A percentile compares a stretch with the other conserved stretches of the same genome.
Conservation (phyloP, 1,140 invertebrate species). For the Philopotamus ludificatus region DNA sequence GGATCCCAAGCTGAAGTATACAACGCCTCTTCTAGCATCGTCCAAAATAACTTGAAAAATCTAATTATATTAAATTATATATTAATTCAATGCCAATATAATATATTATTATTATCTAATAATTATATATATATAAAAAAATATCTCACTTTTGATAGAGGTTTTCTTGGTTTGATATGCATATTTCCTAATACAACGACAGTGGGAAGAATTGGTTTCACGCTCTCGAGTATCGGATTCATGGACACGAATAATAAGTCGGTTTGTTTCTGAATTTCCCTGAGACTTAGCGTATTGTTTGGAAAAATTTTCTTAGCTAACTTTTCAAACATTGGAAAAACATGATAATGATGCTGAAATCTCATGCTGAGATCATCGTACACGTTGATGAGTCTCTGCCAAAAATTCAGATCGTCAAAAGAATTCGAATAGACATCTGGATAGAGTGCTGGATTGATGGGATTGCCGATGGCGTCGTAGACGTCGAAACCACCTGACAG, state of each 20-base stretch:
- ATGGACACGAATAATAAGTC: slow-evolving; percentile 45
- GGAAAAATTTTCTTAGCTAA: slow-evolving; percentile 43
- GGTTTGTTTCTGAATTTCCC: slow-evolving; percentile 40
- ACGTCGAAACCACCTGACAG: slow-evolving; percentile 34
- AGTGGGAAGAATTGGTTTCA: slow-evolving; percentile 39
- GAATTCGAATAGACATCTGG: slow-evolving; percentile 39
- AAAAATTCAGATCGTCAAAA: slow-evolving; percentile 38
- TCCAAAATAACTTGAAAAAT: too few relatives aligned
- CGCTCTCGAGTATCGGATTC: slow-evolving; percentile 42
- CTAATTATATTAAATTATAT: too few relatives aligned
- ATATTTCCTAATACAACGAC: slow-evolving; percentile 38
- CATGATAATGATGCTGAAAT: slow-evolving; percentile 14
- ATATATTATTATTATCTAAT: too few relatives aligned
- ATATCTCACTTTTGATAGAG: slow-evolving; percentile 42
- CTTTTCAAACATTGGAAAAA: slow-evolving; percentile 38
- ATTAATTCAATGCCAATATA: too few relatives aligned
- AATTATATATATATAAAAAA: too few relatives aligned
- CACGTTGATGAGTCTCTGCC: slow-evolving; percentile 43
- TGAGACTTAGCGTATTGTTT: slow-evolving; percentile 39
- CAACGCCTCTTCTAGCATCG: not conserved
- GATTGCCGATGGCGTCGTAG: slow-evolving; percentile 44
- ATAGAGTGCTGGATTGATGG: slow-evolving; percentile 44
- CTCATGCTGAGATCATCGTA: slow-evolving; percentile 38
- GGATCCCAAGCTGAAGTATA: slow-evolving; percentile 47
- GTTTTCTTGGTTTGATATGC: slow-evolving; percentile 38